Evolutionary conservation across 2,797 vertebrate genomes (phyloP).

Genomic region (Loriculus beryllinus): DNA sequence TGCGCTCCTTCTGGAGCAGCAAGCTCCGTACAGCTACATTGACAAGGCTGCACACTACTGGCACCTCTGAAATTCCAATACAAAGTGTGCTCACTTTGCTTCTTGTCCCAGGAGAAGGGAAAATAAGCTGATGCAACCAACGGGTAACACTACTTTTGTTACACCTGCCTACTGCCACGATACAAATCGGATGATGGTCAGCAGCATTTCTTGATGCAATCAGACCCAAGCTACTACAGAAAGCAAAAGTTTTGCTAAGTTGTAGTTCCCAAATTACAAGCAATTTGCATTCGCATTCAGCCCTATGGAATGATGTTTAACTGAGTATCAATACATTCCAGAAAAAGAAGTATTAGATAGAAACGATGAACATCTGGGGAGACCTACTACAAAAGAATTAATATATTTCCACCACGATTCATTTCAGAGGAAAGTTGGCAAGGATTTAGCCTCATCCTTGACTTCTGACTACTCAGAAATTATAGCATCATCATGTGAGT

Average conservation of each 20-base stretch:
- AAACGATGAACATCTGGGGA: background rate
- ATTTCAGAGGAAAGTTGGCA: background rate
- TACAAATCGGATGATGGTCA: background rate
- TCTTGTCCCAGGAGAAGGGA: background rate
- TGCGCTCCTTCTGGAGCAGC: background rate
- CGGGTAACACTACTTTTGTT: background rate
- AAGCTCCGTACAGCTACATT: background rate
- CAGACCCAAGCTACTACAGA: background rate
- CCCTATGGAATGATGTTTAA: background rate
- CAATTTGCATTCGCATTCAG: fast-evolving
- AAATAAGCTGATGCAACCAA: slow-evolving; percentile 29
- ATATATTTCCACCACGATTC: background rate
- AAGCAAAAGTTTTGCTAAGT: background rate
- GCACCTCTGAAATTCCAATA: background rate
- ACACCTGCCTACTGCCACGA: background rate
- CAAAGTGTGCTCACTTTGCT: background rate
- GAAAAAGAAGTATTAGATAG: background rate
- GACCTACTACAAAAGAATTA: background rate
- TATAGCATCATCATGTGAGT: background rate
- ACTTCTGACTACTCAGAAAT: background rate
- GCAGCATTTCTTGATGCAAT: background rate
- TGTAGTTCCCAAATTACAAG: background rate
- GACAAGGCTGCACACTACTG: background rate
- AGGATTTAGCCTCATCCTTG: background rate
- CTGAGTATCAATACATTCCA: background rate